A percentile compares a stretch with the other conserved stretches of the same genome.
Evolutionary conservation across 53 echinoderm and acorn worm species (phyloP).

Genomic region (Zoroaster sp.): DNA sequence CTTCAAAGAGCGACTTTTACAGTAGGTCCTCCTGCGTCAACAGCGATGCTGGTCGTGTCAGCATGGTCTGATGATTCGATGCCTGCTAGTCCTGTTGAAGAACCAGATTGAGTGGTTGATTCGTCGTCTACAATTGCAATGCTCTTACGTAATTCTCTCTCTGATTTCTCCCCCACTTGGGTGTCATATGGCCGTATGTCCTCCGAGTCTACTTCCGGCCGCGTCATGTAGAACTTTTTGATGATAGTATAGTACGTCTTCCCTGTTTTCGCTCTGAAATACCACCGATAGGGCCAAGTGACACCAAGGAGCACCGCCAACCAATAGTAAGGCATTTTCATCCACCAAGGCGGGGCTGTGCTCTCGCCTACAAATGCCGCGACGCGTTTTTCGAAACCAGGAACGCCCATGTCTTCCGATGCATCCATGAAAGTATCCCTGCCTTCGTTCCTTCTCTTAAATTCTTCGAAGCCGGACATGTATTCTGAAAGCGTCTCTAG

Average conservation of each 20-base stretch:
- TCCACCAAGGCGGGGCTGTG: conserved; percentile 32
- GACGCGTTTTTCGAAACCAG: conserved; percentile 1
- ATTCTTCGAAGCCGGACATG: neutral
- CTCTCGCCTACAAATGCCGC: conserved; percentile 10
- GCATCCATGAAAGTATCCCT: neutral
- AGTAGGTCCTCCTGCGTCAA: neutral
- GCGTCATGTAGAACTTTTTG: conserved; percentile 8
- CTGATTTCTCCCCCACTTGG: neutral
- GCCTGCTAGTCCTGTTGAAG: too few relatives aligned
- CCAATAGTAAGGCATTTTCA: neutral
- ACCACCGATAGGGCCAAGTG: conserved; percentile 45
- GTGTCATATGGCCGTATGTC: neutral
- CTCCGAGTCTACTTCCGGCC: neutral
- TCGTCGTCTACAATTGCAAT: neutral
- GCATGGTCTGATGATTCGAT: neutral
- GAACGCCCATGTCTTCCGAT: neutral
- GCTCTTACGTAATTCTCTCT: neutral
- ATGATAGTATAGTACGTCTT: conserved; percentile 25
- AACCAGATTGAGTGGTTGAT: neutral
- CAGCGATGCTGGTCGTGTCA: neutral
- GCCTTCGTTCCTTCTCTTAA: neutral
- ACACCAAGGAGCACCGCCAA: neutral
- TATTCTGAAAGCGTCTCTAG: neutral
- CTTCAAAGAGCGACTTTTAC: neutral
- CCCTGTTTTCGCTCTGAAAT: conserved; percentile 29